Conservation (phyloP, 2,797 vertebrate species). For the Myotis myotis region DNA sequence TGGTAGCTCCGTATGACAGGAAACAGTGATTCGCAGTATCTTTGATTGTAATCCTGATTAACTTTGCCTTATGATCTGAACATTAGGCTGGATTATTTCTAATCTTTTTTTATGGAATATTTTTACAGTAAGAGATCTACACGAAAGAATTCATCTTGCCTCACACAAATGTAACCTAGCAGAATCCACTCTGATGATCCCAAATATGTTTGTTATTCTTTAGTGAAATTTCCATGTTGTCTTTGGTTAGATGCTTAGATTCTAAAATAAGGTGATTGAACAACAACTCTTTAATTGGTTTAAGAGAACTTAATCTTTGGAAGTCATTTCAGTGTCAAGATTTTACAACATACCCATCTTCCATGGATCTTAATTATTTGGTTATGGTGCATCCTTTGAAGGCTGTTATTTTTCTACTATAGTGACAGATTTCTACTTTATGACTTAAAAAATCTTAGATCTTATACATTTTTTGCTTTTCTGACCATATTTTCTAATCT, state of each 20-base stretch:
- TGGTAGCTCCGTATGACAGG: not conserved
- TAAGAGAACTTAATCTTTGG: constrained; percentile 20
- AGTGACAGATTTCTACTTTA: not conserved
- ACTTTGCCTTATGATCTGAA: not conserved
- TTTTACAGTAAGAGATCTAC: not conserved
- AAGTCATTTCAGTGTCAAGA: constrained; percentile 25
- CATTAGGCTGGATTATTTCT: not conserved
- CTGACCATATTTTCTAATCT: not conserved
- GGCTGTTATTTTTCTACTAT: not conserved
- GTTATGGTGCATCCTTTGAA: not conserved
- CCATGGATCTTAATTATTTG: not conserved
- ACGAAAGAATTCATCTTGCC: constrained; percentile 25
- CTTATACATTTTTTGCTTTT: not conserved
- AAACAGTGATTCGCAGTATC: not conserved
- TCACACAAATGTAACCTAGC: not conserved
- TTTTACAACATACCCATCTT: not conserved
- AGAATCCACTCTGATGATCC: not conserved
- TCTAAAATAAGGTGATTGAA: not conserved
- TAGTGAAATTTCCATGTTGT: not conserved
- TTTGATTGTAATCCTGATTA: constrained; percentile 22
- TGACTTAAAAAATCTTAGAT: not conserved
- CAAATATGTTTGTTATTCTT: not conserved
- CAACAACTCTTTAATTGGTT: not conserved
- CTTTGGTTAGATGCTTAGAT: not conserved
- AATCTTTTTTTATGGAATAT: not conserved